Conservation (phyloP, 2,113 vertebrate species). For the Apodemus sylvaticus region DNA sequence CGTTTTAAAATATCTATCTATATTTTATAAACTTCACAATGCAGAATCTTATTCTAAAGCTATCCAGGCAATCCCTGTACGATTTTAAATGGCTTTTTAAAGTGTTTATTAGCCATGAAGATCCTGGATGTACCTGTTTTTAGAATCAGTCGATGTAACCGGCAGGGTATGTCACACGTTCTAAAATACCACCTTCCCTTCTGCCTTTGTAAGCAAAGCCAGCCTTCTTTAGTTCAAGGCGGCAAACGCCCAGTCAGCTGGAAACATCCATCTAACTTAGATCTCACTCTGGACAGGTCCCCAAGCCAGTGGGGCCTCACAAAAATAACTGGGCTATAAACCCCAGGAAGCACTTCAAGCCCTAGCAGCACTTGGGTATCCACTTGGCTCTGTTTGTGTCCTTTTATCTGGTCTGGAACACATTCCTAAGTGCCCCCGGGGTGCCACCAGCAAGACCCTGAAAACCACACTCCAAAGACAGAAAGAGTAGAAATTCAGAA, state of each 20-base stretch:
- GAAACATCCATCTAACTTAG: neutral
- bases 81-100: neutral
- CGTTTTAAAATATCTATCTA: neutral
- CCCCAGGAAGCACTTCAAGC: neutral
- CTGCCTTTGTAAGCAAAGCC: slow-evolving; percentile 15
- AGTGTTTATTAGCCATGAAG: neutral
- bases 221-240: neutral
- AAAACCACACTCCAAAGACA: neutral
- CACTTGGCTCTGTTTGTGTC: neutral
- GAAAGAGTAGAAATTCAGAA: neutral
- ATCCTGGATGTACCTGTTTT: slow-evolving; percentile 22
- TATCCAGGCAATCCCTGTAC: neutral
- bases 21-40: neutral
- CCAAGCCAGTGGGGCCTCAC: neutral
- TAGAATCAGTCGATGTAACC: neutral
- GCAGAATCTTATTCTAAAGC: slow-evolving; percentile 17
- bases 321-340: neutral
- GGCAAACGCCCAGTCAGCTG: neutral
- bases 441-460: neutral
- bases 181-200: neutral
- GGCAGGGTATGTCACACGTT: neutral
- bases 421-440: neutral
- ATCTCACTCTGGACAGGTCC: neutral
- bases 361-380: neutral
- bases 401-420: neutral